These are phyloP conservation scores for Ramphastos sulfuratus DNA, from an alignment of 2,113 vertebrate genomes.

Conservation along the genomic window DNA sequence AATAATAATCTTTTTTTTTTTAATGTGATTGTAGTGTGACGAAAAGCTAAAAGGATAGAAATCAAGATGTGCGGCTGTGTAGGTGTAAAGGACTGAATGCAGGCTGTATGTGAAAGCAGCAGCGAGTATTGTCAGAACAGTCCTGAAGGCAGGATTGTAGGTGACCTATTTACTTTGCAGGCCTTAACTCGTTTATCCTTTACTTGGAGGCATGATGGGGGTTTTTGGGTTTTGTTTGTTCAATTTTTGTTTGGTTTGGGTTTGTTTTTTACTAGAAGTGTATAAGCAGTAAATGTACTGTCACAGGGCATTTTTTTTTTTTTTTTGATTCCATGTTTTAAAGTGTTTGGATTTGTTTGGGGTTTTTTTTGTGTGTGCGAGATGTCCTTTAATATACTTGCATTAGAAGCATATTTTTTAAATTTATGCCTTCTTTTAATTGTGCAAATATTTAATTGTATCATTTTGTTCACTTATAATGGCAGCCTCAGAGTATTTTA, in stretches of 20 bases:
- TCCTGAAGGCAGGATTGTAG: not conserved
- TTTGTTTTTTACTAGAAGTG: not conserved
- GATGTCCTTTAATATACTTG: not conserved
- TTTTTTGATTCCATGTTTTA: not conserved
- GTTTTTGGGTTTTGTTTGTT: no score
- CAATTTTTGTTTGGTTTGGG: no score
- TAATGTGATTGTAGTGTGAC: not conserved
- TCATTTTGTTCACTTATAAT: not conserved
- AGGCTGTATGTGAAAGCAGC: not conserved
- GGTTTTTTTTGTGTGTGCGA: not conserved
- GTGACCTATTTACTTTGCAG: conserved; percentile 2
- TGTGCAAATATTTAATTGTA: not conserved
- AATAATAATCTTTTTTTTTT: not conserved
- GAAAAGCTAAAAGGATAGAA: not conserved
- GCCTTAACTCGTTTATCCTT: not conserved
- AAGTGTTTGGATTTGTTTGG: not conserved
- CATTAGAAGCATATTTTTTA: not conserved
- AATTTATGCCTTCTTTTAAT: not conserved
- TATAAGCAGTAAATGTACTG: not conserved
- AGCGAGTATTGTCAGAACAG: not conserved
- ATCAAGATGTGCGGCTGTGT: not conserved
- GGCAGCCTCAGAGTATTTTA: not conserved
- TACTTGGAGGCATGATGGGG: not conserved
- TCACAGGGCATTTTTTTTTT: not conserved
- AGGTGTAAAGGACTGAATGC: not conserved